A percentile compares a stretch with the other conserved stretches of the same genome.
Conservation (phyloP, 92 coral and sea anemone species). For the Siderastrea siderea region DNA sequence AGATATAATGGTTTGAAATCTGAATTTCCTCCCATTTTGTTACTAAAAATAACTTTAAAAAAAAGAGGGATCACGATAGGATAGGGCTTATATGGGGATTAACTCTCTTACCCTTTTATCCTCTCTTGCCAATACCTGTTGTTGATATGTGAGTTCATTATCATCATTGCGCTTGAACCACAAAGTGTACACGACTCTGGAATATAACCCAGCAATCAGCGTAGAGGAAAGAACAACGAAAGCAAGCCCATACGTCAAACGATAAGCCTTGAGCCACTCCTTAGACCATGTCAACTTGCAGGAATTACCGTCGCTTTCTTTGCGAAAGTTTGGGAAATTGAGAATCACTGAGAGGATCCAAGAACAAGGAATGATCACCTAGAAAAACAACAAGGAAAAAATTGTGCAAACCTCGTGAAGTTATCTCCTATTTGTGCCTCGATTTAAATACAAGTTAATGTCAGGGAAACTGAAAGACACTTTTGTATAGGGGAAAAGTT, state of each 20-base stretch:
- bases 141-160: neutral
- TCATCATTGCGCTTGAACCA: slow-evolving; percentile 12
- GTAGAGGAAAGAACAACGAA: neutral
- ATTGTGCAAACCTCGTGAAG: neutral
- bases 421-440: no score
- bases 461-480: no score
- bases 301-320: no score
- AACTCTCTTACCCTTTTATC: neutral
- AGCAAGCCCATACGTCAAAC: neutral
- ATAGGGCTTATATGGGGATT: no score
- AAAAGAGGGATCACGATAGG: neutral
- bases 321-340: neutral
- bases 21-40: no score
- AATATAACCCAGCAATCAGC: slow-evolving; percentile 19
- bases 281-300: no score
- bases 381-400: neutral
- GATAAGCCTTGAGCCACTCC: no score
- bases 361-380: slow-evolving; percentile 1
- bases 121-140: slow-evolving; percentile 8
- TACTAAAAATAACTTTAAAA: no score
- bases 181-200: slow-evolving; percentile 25
- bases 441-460: no score
- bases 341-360: slow-evolving; percentile 5
- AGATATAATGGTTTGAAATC: no score
- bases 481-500: no score